Conservation (phyloP, 2,113 vertebrate species). For the Anguilla rostrata region DNA sequence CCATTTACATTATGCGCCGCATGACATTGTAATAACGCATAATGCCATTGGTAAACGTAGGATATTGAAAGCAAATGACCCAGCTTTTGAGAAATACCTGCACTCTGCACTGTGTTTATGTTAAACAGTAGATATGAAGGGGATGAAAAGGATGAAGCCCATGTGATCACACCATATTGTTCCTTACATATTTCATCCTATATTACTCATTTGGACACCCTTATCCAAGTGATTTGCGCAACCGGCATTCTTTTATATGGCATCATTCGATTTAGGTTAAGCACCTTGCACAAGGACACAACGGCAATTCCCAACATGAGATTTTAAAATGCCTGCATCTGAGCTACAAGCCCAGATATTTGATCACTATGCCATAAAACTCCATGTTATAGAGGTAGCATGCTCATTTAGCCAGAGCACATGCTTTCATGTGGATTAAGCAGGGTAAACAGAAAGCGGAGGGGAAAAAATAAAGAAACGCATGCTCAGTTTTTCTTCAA, state of each 20-base stretch:
- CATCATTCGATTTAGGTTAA: neutral
- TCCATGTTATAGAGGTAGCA: neutral
- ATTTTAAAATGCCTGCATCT: neutral
- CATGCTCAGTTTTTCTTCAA: too few relatives aligned
- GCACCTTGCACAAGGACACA: neutral
- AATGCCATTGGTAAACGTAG: neutral
- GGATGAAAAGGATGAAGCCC: too few relatives aligned
- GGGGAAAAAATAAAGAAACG: too few relatives aligned
- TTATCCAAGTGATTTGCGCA: neutral
- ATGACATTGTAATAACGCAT: neutral
- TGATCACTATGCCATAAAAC: neutral
- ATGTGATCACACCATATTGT: neutral
- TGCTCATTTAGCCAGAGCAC: too few relatives aligned
- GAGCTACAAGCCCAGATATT: neutral
- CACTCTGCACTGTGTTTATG: neutral
- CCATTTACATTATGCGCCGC: neutral
- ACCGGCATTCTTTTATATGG: neutral
- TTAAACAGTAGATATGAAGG: neutral
- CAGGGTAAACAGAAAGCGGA: too few relatives aligned
- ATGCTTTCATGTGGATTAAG: too few relatives aligned
- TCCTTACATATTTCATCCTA: neutral
- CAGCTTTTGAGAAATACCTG: neutral
- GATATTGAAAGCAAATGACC: neutral
- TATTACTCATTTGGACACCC: neutral
- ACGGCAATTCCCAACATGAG: neutral